phyloP scores from a whole-genome alignment of 2,888 invertebrate genomes.

The Cotesia congregata region DNA sequence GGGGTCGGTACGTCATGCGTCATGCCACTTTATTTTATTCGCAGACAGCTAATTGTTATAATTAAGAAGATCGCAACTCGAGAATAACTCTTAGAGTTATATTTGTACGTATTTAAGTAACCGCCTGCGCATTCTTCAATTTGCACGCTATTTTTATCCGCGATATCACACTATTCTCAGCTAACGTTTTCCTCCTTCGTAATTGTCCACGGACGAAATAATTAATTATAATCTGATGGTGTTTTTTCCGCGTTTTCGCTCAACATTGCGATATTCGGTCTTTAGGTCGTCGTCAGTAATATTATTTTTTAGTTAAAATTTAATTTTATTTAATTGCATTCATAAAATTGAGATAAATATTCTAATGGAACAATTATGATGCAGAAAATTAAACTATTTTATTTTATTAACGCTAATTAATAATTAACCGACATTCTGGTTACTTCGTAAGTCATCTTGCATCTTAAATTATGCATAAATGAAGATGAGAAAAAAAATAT shows the following conservation, averaged over 20 bases:
- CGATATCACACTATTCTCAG: slow-evolving; percentile 48
- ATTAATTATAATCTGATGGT: slow-evolving; percentile 17
- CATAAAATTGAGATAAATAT: too few relatives aligned
- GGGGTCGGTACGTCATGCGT: slow-evolving; percentile 46
- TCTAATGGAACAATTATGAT: too few relatives aligned
- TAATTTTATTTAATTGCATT: neutral
- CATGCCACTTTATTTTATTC: slow-evolving; percentile 60
- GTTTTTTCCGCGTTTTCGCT: slow-evolving; percentile 19
- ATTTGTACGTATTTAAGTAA: slow-evolving; percentile 55
- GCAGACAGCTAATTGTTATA: slow-evolving; percentile 64
- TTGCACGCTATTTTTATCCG: slow-evolving; percentile 56
- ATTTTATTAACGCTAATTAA: too few relatives aligned
- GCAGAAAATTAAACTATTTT: too few relatives aligned
- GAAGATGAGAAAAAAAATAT: too few relatives aligned
- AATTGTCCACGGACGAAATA: neutral
- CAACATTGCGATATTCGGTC: neutral
- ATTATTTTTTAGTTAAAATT: slow-evolving; percentile 21
- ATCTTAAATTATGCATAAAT: too few relatives aligned
- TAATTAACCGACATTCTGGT: too few relatives aligned
- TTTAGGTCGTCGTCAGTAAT: neutral
- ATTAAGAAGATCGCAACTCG: slow-evolving; percentile 63
- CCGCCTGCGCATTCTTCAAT: slow-evolving; percentile 55
- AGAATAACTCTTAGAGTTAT: slow-evolving; percentile 64
- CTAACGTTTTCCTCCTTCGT: slow-evolving; percentile 9
- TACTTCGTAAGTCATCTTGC: too few relatives aligned